A percentile compares a stretch with the other conserved stretches of the same genome.
Evolutionary conservation across 1,140 invertebrate genomes (phyloP).

Genomic region (Drosophila tristis): DNA sequence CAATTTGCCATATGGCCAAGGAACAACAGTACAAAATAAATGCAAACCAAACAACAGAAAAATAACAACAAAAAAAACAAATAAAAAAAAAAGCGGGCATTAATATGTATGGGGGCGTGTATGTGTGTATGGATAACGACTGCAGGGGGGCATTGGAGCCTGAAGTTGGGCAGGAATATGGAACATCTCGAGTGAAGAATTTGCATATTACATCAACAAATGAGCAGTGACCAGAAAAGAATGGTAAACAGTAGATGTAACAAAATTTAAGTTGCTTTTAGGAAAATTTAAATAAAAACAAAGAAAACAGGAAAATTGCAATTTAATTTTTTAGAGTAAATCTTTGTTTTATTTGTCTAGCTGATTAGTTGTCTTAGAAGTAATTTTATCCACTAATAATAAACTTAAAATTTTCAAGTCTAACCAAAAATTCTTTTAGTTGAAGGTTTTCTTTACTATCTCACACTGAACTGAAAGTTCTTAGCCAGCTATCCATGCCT

Average conservation of each 20-base stretch:
- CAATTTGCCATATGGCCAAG: slow-evolving; percentile 39
- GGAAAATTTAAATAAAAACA: background rate
- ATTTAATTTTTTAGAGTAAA: too few species aligned
- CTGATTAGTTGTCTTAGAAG: too few species aligned
- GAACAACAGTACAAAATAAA: slow-evolving; percentile 22
- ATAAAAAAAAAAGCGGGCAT: slow-evolving; percentile 19
- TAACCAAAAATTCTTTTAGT: too few species aligned
- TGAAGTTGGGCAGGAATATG: slow-evolving; percentile 31
- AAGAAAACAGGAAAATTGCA: background rate
- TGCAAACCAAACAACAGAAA: slow-evolving; percentile 32
- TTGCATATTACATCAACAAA: slow-evolving; percentile 46
- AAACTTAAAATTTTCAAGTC: too few species aligned
- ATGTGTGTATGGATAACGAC: slow-evolving; percentile 17
- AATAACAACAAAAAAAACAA: slow-evolving; percentile 13
- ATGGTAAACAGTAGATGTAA: background rate
- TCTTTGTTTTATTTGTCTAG: too few species aligned
- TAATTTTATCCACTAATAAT: too few species aligned
- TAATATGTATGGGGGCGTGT: slow-evolving; percentile 22
- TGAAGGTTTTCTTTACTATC: too few species aligned
- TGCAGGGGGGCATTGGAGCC: slow-evolving; percentile 30
- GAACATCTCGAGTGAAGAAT: slow-evolving; percentile 10
- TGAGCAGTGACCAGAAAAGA: slow-evolving; percentile 19
- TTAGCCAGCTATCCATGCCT: too few species aligned
- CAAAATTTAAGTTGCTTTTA: background rate
- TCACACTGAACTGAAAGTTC: too few species aligned